These are phyloP conservation scores for Apotomis turbidana DNA, from an alignment of 2,888 invertebrate genomes.

Conservation along the genomic window DNA sequence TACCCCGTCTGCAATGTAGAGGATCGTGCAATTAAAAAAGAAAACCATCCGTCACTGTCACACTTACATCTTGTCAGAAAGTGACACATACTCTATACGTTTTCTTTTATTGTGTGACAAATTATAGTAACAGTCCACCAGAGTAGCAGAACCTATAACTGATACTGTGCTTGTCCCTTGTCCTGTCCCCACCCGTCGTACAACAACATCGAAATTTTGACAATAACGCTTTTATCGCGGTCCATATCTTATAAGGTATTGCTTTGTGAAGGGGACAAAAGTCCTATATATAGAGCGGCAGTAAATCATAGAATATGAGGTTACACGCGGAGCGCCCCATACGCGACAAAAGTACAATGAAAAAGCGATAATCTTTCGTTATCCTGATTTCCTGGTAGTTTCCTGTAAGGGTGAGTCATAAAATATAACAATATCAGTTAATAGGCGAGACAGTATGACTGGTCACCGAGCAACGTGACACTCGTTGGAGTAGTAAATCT, in stretches of 20 bases:
- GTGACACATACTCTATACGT: no score
- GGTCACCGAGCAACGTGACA: background rate
- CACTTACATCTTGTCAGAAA: no score
- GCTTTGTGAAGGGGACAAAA: background rate
- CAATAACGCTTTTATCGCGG: no score
- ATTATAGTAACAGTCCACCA: no score
- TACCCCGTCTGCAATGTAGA: no score
- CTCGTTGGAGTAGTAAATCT: background rate
- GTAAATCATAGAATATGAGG: background rate
- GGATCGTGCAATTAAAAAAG: no score
- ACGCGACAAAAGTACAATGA: background rate
- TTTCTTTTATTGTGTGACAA: no score
- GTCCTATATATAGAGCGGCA: background rate
- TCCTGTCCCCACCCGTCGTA: no score
- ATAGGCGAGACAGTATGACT: background rate
- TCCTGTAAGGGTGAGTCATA: background rate
- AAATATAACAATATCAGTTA: constrained; percentile 5
- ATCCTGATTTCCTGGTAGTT: background rate
- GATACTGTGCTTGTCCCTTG: no score
- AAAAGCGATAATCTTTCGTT: constrained; percentile 2
- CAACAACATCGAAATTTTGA: no score
- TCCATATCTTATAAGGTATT: background rate
- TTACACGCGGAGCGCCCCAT: background rate
- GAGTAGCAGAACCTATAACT: no score
- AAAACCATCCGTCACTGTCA: no score